phyloP scores from a whole-genome alignment of 2,888 invertebrate genomes.

The Lobophora halterata region DNA sequence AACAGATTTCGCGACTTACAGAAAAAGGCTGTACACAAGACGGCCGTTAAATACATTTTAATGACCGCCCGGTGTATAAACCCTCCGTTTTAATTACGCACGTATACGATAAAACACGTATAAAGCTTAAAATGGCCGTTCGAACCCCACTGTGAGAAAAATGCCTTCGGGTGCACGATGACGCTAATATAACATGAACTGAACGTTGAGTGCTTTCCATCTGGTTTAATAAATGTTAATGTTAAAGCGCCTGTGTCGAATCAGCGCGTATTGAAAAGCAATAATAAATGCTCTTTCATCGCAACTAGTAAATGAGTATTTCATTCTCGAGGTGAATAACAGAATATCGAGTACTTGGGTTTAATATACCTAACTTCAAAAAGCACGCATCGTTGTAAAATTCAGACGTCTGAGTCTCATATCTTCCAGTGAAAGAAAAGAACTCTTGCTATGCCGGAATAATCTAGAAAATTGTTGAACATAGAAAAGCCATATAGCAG shows the following conservation, averaged over 20 bases:
- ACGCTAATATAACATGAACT: constrained; percentile 24
- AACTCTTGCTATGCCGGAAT: no score
- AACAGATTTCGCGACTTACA: constrained; percentile 44
- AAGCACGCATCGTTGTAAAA: no score
- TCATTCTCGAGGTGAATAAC: background rate
- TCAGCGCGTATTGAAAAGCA: constrained; percentile 4
- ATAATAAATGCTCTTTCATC: constrained; percentile 7
- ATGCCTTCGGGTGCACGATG: constrained; percentile 30
- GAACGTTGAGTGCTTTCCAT: constrained; percentile 12
- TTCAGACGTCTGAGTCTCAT: no score
- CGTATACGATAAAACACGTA: constrained; percentile 49
- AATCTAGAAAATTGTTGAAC: no score
- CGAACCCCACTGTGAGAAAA: constrained; percentile 39
- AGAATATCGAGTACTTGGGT: no score
- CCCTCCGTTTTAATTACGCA: constrained; percentile 51
- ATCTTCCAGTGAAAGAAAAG: no score
- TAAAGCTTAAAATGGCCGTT: constrained; percentile 34
- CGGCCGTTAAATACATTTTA: constrained; percentile 55
- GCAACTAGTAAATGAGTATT: constrained; percentile 5
- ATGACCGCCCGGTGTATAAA: constrained; percentile 45
- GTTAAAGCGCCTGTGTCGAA: constrained; percentile 4
- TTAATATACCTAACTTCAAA: no score
- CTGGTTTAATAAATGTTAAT: constrained; percentile 13
- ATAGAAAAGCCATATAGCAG: no score
- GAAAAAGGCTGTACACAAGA: constrained; percentile 56